phyloP scores from a whole-genome alignment of 2,797 vertebrate genomes.

The Mionectes olivaceus region DNA sequence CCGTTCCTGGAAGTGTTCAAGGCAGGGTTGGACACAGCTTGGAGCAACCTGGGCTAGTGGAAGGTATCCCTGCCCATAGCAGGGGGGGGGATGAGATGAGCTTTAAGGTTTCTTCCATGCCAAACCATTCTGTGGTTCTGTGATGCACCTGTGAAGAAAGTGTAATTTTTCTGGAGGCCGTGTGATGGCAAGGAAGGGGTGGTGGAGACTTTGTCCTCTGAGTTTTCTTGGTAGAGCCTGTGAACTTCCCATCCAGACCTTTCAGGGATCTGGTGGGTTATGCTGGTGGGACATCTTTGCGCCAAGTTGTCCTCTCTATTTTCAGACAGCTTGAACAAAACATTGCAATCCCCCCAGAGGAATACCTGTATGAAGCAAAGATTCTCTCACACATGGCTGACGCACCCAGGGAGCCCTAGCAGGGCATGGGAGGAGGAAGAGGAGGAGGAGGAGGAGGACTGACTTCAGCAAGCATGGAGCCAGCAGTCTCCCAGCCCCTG shows the following conservation, averaged over 20 bases:
- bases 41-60: neutral
- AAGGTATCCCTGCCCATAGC: neutral
- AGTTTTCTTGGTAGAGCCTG: neutral
- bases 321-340: neutral
- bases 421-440: neutral
- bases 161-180: neutral
- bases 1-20: neutral
- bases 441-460: neutral
- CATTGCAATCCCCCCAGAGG: neutral
- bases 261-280: neutral
- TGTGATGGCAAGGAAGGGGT: fast-evolving
- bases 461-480: neutral
- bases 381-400: fast-evolving
- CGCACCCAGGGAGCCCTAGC: neutral
- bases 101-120: neutral
- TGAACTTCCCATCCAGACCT: neutral
- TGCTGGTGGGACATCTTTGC: neutral
- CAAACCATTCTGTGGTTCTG: neutral
- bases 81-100: fast-evolving
- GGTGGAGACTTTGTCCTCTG: neutral
- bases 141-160: neutral
- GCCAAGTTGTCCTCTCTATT: neutral
- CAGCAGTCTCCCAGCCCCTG: neutral
- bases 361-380: neutral
- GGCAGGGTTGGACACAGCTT: neutral